Conservation (phyloP, 2,888 invertebrate species). For the Oscheius onirici region DNA sequence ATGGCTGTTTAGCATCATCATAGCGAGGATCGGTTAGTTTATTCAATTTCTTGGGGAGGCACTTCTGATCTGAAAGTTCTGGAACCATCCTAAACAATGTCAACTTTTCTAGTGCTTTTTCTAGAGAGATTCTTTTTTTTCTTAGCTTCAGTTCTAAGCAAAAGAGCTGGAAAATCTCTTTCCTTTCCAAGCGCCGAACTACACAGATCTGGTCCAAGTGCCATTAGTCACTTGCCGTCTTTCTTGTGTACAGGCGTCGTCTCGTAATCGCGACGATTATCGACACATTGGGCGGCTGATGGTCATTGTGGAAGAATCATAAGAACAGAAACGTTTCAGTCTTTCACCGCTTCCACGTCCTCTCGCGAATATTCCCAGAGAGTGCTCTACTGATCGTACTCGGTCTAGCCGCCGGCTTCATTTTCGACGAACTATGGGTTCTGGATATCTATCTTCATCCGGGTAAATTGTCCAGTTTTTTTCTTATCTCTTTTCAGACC, state of each 20-base stretch:
- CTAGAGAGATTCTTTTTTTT: too few species aligned
- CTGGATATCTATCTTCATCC: constrained; percentile 58
- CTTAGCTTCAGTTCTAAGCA: too few species aligned
- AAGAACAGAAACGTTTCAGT: constrained; percentile 34
- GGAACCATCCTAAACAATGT: too few species aligned
- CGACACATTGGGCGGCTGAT: background rate
- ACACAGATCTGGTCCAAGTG: too few species aligned
- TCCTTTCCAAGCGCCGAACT: too few species aligned
- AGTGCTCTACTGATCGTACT: constrained; percentile 56
- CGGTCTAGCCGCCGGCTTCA: constrained; percentile 51
- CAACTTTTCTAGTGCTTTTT: too few species aligned
- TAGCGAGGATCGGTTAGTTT: constrained; percentile 48
- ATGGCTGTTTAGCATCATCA: constrained; percentile 60
- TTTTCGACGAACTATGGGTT: constrained; percentile 48
- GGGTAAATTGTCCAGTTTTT: constrained; percentile 35
- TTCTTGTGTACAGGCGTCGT: background rate
- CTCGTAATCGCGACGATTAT: constrained; percentile 9
- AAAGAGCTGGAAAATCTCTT: too few species aligned
- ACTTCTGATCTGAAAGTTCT: too few species aligned
- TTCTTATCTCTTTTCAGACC: constrained; percentile 77
- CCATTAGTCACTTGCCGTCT: background rate
- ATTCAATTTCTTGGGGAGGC: too few species aligned
- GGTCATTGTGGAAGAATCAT: too few species aligned
- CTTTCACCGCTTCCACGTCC: constrained; percentile 46
- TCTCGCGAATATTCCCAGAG: constrained; percentile 56